Evolutionary conservation across 2,888 invertebrate species (phyloP).

Genomic region (Ectemnius cavifrons): DNA sequence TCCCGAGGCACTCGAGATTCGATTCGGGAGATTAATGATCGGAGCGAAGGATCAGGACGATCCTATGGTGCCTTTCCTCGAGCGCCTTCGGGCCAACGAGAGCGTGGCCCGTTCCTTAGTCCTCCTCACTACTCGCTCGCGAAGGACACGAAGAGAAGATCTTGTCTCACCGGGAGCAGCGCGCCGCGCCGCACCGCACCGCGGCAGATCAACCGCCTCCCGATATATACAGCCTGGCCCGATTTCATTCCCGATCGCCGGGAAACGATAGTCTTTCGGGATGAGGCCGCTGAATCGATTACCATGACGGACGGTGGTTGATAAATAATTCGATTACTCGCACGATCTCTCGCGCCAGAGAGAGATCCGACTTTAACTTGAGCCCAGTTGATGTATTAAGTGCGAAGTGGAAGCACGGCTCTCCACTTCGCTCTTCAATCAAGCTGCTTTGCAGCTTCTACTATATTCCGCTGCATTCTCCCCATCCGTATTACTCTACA

Average conservation of each 20-base stretch:
- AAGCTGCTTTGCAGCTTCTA: too few species aligned
- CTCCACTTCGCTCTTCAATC: conserved; percentile 1
- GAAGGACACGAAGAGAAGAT: conserved; percentile 53
- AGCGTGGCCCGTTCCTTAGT: conserved; percentile 53
- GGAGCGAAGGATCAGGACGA: conserved; percentile 53
- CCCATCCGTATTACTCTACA: not conserved
- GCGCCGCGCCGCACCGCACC: conserved; percentile 26
- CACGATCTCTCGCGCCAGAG: not conserved
- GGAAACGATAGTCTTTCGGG: conserved; percentile 53
- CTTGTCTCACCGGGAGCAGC: conserved; percentile 41
- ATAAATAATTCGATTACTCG: conserved; percentile 21
- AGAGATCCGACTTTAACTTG: not conserved
- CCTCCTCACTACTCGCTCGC: conserved; percentile 36
- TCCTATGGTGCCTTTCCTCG: conserved; percentile 40
- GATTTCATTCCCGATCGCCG: conserved; percentile 50
- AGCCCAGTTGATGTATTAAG: too few species aligned
- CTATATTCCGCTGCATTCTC: too few species aligned
- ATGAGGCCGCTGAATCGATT: conserved; percentile 44
- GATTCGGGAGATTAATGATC: conserved; percentile 66
- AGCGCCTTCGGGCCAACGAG: conserved; percentile 48
- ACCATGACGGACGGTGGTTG: conserved; percentile 10
- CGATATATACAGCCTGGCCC: conserved; percentile 51
- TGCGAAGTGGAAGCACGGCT: not conserved
- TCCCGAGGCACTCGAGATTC: conserved; percentile 64
- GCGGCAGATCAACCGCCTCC: conserved; percentile 40